Evolutionary conservation across 2,797 vertebrate species (phyloP).

Genomic region (Yasuhikotakia modesta): DNA sequence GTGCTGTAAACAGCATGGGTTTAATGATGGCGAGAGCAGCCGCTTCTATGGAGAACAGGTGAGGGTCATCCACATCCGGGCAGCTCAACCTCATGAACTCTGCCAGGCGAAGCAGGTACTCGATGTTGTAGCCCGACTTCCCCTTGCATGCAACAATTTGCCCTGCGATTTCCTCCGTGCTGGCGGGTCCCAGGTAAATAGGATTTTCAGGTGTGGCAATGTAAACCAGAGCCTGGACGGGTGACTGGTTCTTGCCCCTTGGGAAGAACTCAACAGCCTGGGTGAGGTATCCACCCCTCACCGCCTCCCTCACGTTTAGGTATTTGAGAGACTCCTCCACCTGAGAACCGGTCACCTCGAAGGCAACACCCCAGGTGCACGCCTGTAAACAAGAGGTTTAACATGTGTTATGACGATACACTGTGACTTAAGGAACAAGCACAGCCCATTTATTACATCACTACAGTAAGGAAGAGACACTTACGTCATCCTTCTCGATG

Average conservation of each 20-base stretch:
- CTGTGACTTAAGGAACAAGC: no score
- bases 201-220: slow-evolving; percentile 92
- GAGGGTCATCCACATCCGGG: slow-evolving; percentile 88
- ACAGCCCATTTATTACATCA: no score
- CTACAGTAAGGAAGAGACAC: slow-evolving; percentile 63
- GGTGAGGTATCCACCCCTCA: slow-evolving; percentile 87
- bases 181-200: slow-evolving; percentile 89
- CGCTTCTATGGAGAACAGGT: slow-evolving; percentile 88
- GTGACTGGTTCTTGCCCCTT: slow-evolving; percentile 70
- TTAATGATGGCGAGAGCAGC: slow-evolving; percentile 78
- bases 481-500: slow-evolving; percentile 90
- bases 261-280: slow-evolving; percentile 87
- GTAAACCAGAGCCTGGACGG: slow-evolving; percentile 87
- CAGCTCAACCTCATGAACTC: slow-evolving; percentile 92
- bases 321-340: slow-evolving; percentile 87
- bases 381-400: slow-evolving; percentile 62
- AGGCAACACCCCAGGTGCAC: slow-evolving; percentile 94
- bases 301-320: slow-evolving; percentile 86
- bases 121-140: slow-evolving; percentile 91
- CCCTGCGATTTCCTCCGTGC: slow-evolving; percentile 85
- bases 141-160: slow-evolving; percentile 87
- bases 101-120: slow-evolving; percentile 90
- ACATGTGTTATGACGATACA: no score
- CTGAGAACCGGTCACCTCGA: slow-evolving; percentile 89
- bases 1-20: slow-evolving; percentile 74